A percentile compares a stretch with the other conserved stretches of the same genome.
Evolutionary conservation across 2,888 invertebrate species (phyloP).

Genomic region (Mythimna albipuncta): DNA sequence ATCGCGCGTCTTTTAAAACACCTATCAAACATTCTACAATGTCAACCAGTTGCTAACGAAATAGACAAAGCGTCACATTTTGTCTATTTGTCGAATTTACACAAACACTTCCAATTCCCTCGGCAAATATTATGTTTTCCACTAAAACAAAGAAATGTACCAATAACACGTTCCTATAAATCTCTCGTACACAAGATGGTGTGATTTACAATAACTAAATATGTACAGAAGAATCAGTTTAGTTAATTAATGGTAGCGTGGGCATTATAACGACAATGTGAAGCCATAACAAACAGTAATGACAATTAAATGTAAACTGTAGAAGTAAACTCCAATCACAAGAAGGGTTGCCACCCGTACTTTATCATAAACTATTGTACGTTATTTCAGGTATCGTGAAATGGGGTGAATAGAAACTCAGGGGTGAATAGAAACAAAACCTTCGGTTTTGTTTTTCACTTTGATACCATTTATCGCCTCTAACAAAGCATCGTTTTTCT

Average conservation of each 20-base stretch:
- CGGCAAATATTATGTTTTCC: slow-evolving; percentile 23
- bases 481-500: too few relatives aligned
- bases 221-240: slow-evolving; percentile 5
- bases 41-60: background rate
- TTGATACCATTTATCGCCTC: too few relatives aligned
- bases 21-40: slow-evolving; percentile 11
- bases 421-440: too few relatives aligned
- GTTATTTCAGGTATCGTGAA: too few relatives aligned
- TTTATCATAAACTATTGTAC: too few relatives aligned
- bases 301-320: background rate
- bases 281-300: background rate
- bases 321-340: background rate
- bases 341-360: background rate
- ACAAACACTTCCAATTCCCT: slow-evolving; percentile 10
- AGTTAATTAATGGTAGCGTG: background rate
- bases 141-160: slow-evolving; percentile 38
- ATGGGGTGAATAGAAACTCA: too few relatives aligned
- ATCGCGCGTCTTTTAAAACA: background rate
- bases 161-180: slow-evolving; percentile 23
- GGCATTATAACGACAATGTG: background rate
- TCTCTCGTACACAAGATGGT: slow-evolving; percentile 20
- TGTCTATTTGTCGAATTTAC: background rate
- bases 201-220: slow-evolving; percentile 8
- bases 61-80: slow-evolving; percentile 6
- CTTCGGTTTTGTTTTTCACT: too few relatives aligned